phyloP scores from a whole-genome alignment of 2,888 invertebrate species.

The Cecidostiba fungosa region DNA sequence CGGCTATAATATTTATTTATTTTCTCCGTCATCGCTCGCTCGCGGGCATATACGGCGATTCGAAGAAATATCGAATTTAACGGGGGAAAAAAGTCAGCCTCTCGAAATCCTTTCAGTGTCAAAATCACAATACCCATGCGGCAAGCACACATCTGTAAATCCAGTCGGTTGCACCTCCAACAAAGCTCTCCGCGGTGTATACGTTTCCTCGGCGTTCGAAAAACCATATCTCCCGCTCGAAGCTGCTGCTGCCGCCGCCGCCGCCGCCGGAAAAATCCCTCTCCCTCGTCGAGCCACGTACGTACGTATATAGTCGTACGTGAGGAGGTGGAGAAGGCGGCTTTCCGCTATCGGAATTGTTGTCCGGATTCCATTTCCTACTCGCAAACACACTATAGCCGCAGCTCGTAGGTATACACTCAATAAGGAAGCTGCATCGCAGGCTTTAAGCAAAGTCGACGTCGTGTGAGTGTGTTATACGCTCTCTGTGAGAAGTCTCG shows the following conservation, averaged over 20 bases:
- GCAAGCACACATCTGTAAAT: not conserved
- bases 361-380: constrained; percentile 38
- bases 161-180: not conserved
- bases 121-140: not conserved
- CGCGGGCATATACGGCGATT: too few species aligned
- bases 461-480: not conserved
- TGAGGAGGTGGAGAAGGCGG: not conserved
- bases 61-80: not conserved
- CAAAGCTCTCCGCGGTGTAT: not conserved
- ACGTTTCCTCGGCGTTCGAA: not conserved
- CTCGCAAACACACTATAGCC: not conserved
- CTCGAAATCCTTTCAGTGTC: not conserved
- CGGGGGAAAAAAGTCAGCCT: not conserved
- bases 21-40: too few species aligned
- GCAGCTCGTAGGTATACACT: not conserved
- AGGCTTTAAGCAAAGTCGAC: not conserved
- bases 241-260: not conserved
- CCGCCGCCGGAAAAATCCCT: not conserved
- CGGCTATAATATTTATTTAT: too few species aligned
- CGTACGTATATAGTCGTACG: too few species aligned
- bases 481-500: too few species aligned
- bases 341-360: constrained; percentile 11
- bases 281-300: not conserved
- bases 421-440: not conserved
- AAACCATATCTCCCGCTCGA: not conserved